phyloP scores from a whole-genome alignment of 2,888 invertebrate genomes.

The Mesopsocus fuscifrons region DNA sequence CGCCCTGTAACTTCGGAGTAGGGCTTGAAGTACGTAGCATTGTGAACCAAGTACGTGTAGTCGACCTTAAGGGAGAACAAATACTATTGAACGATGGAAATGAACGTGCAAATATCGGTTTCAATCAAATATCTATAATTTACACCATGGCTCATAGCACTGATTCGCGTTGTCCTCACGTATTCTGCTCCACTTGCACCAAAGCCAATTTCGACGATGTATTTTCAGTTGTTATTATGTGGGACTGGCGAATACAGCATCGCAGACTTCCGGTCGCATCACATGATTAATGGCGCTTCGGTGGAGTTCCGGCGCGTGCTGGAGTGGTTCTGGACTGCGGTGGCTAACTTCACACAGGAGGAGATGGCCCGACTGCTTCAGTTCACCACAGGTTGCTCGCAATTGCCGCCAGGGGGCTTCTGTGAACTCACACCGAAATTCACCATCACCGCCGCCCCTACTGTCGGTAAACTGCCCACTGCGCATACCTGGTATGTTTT shows the following conservation, averaged over 20 bases:
- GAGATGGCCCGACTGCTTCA: slow-evolving; percentile 85
- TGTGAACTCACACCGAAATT: slow-evolving; percentile 76
- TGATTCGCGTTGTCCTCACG: slow-evolving; percentile 21
- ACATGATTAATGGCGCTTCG: slow-evolving; percentile 58
- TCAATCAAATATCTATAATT: background rate
- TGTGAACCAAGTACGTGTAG: no score
- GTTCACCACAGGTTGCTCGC: slow-evolving; percentile 84
- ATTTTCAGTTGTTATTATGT: slow-evolving; percentile 62
- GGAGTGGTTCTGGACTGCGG: slow-evolving; percentile 81
- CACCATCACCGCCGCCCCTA: slow-evolving; percentile 78
- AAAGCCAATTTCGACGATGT: no score
- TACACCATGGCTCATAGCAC: slow-evolving; percentile 12
- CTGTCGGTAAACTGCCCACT: slow-evolving; percentile 77
- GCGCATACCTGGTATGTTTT: slow-evolving; percentile 72
- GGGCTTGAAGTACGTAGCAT: no score
- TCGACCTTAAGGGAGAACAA: no score
- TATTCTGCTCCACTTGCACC: no score
- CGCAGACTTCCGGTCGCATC: slow-evolving; percentile 74
- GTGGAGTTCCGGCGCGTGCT: slow-evolving; percentile 70
- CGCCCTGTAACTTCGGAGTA: no score
- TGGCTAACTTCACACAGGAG: slow-evolving; percentile 73
- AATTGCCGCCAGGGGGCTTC: slow-evolving; percentile 81
- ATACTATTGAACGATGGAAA: no score
- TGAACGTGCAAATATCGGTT: no score
- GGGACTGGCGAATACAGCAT: slow-evolving; percentile 86